Evolutionary conservation across 2,888 invertebrate genomes (phyloP).

Genomic region (Glaucopsyche alexis): DNA sequence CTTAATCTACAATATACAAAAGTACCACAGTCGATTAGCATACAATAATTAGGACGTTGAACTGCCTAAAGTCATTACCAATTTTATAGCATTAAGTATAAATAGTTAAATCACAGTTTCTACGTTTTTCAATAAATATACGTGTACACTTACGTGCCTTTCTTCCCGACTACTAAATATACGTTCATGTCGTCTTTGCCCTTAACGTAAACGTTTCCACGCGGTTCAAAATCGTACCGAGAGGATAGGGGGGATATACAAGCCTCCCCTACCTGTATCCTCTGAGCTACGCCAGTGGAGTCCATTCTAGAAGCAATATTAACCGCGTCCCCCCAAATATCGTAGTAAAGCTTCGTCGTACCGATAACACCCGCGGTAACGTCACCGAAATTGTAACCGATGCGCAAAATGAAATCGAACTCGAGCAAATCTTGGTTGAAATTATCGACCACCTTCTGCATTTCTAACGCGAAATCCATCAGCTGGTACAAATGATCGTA

Average conservation of each 20-base stretch:
- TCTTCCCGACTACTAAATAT: constrained; percentile 84
- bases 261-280: constrained; percentile 90
- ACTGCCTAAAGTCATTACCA: constrained; percentile 35
- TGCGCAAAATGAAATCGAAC: constrained; percentile 91
- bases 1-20: constrained; percentile 57
- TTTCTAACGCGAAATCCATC: constrained; percentile 95
- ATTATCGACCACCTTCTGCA: constrained; percentile 92
- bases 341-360: constrained; percentile 96
- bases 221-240: constrained; percentile 92
- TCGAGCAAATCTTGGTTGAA: constrained; percentile 95
- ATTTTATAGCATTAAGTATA: constrained; percentile 40
- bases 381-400: constrained; percentile 96
- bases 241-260: constrained; percentile 85
- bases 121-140: constrained; percentile 54
- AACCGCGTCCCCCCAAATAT: constrained; percentile 99
- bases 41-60: constrained; percentile 44
- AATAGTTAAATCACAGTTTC: constrained; percentile 73
- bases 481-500: constrained; percentile 91
- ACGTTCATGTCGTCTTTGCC: constrained; percentile 98
- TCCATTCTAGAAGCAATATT: constrained; percentile 99
- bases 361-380: constrained; percentile 98
- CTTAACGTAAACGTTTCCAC: constrained; percentile 97
- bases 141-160: constrained; percentile 54
- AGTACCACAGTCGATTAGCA: constrained; percentile 49
- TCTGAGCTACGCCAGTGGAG: constrained; percentile 93